A percentile compares a stretch with the other conserved stretches of the same genome.
Conservation (phyloP, 2,888 invertebrate species). For the Callyntrura guangdongensis region DNA sequence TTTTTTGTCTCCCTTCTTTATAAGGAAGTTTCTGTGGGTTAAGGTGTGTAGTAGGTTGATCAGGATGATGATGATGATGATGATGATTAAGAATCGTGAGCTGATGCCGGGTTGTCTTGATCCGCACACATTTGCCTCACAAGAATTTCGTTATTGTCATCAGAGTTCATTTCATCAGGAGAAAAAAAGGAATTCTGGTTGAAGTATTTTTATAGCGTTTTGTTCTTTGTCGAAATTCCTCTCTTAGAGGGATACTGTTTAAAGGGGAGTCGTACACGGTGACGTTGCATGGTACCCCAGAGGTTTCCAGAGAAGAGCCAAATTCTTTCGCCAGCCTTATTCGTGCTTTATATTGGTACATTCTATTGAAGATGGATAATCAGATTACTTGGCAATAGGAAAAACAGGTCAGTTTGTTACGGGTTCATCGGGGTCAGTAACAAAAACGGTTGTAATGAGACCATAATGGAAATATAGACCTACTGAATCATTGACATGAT, state of each 20-base stretch:
- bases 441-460: constrained; percentile 43
- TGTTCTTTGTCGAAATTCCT: constrained; percentile 36
- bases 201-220: constrained; percentile 11
- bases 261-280: no score
- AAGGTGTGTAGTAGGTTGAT: constrained; percentile 45
- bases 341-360: constrained; percentile 11
- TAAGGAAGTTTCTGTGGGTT: constrained; percentile 55
- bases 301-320: not conserved
- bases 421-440: constrained; percentile 63
- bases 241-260: not conserved
- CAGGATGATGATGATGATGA: constrained; percentile 19
- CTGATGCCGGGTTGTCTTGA: constrained; percentile 48
- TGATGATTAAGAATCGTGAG: constrained; percentile 9
- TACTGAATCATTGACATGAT: constrained; percentile 30
- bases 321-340: constrained; percentile 18
- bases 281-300: not conserved
- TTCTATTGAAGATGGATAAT: constrained; percentile 12
- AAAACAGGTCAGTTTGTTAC: constrained; percentile 61
- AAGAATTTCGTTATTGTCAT: constrained; percentile 50
- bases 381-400: constrained; percentile 9
- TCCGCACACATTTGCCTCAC: constrained; percentile 42
- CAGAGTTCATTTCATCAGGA: constrained; percentile 17
- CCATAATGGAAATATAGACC: constrained; percentile 32
- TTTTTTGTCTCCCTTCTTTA: constrained; percentile 30
- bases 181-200: constrained; percentile 15